Base-by-base conservation (phyloP, 1,140 invertebrate genomes). In the Hycleus cichorii region DNA sequence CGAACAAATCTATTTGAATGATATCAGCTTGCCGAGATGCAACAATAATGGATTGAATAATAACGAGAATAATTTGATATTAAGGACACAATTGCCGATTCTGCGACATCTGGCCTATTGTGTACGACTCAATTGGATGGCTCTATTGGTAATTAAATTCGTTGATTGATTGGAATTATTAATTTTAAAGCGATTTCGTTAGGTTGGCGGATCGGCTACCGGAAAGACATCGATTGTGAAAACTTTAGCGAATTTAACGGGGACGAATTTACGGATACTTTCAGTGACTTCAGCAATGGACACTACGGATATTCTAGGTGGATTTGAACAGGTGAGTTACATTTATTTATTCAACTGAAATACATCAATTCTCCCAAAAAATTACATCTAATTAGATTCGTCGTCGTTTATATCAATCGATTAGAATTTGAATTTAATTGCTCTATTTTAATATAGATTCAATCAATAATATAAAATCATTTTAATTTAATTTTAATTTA, bases 261-360 rank as follows among this genome's bases (percentile, higher is more conserved):
- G 90, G 1, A 81, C 84, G 60, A 78, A 83, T 49, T 76, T 98
- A 2, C 80, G 84, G 64, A 84, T 89, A 1, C 75, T 98, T 52
- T 81, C 86, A n/a, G 86, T 97, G 10, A 96, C 92, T 70, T 89
- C 91, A 39, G 86, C 91, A 42, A 97, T 95, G 85, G 95, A 98
- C 70, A 95, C 95, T 0, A 92, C 89, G 0, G 95, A 98, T 73
- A 83, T 98, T 45, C 79, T 98, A 4, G 95, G 95, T 48, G 92
- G 93, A 40, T 98, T 96, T 75, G 94, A 98, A 81, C 95, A 98
- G 82, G 89, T 95, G 63, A 81, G 81, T 75, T 32, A 50, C 40
- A 42, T 11, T 42, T 42, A 42, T 42, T 42, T 4, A 42, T 11
- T 42, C 11, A 18, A 18, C 18, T 18, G 11, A 42, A 42, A 42